A percentile compares a stretch with the other conserved stretches of the same genome.
phyloP scores from a whole-genome alignment of 2,797 vertebrate genomes.

The Megalops cyprinoides region DNA sequence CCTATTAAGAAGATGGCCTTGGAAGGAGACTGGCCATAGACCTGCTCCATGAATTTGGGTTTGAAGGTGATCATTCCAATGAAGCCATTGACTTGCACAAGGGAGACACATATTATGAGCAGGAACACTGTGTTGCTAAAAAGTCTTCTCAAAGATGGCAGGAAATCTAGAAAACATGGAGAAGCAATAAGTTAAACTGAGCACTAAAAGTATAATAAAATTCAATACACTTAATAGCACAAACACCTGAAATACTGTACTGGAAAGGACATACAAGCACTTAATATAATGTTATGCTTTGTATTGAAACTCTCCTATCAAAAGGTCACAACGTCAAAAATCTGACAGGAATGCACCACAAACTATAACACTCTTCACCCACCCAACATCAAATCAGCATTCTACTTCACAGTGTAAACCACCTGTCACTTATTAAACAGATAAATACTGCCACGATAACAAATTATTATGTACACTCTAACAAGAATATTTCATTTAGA shows the following conservation, averaged over 20 bases:
- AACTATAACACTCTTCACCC: neutral
- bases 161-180: slow-evolving; percentile 78
- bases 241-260: neutral
- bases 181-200: slow-evolving; percentile 1
- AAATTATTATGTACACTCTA: too few relatives aligned
- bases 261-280: neutral
- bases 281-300: neutral
- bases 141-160: slow-evolving; percentile 84
- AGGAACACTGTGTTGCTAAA: slow-evolving; percentile 83
- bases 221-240: too few relatives aligned
- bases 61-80: slow-evolving; percentile 97
- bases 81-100: slow-evolving; percentile 85
- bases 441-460: too few relatives aligned
- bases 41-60: slow-evolving; percentile 91
- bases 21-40: slow-evolving; percentile 87
- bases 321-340: too few relatives aligned
- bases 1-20: slow-evolving; percentile 86
- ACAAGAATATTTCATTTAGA: neutral
- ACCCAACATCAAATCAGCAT: neutral
- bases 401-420: too few relatives aligned
- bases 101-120: slow-evolving; percentile 79
- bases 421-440: too few relatives aligned
- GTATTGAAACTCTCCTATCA: neutral
- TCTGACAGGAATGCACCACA: too few relatives aligned
- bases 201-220: neutral